Evolutionary conservation across 2,113 vertebrate species (phyloP).

Genomic region (Dissostichus mawsoni): DNA sequence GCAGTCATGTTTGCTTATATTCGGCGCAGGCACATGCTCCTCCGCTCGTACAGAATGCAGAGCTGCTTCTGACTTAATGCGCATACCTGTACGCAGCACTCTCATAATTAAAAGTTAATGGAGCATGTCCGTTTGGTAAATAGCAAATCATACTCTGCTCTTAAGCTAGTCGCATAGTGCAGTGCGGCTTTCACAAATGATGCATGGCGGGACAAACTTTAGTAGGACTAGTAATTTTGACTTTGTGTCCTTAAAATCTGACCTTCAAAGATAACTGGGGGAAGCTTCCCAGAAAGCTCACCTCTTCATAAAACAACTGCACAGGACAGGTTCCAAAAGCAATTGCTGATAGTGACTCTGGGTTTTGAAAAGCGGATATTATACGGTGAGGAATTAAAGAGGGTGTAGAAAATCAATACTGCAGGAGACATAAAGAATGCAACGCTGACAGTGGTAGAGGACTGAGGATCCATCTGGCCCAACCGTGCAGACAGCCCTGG

Average conservation of each 20-base stretch:
- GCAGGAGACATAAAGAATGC: slow-evolving; percentile 79
- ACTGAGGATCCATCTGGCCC: slow-evolving; percentile 70
- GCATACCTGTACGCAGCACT: slow-evolving; percentile 59
- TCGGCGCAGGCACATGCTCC: slow-evolving; percentile 49
- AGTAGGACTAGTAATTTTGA: slow-evolving; percentile 9
- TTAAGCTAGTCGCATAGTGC: slow-evolving; percentile 34
- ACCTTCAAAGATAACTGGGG: slow-evolving; percentile 30
- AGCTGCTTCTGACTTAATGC: slow-evolving; percentile 47
- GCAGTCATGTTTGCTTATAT: slow-evolving; percentile 68
- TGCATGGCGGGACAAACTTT: slow-evolving; percentile 44
- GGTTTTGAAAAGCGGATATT: slow-evolving; percentile 74
- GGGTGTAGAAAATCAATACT: slow-evolving; percentile 80
- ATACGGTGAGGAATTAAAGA: slow-evolving; percentile 69
- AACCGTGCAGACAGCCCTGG: slow-evolving; percentile 69
- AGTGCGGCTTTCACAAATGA: slow-evolving; percentile 33
- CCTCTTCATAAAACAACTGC: slow-evolving; percentile 31
- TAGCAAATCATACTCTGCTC: slow-evolving; percentile 49
- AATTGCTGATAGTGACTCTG: slow-evolving; percentile 62
- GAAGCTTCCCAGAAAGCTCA: slow-evolving; percentile 31
- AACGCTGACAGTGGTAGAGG: slow-evolving; percentile 73
- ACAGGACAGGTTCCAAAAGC: slow-evolving; percentile 50
- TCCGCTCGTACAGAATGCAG: slow-evolving; percentile 36
- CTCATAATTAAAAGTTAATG: slow-evolving; percentile 74
- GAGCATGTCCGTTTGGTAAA: slow-evolving; percentile 59
- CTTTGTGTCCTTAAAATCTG: slow-evolving; percentile 49